phyloP scores from a whole-genome alignment of 2,797 vertebrate species.

The Chlorospingus flavigularis region DNA sequence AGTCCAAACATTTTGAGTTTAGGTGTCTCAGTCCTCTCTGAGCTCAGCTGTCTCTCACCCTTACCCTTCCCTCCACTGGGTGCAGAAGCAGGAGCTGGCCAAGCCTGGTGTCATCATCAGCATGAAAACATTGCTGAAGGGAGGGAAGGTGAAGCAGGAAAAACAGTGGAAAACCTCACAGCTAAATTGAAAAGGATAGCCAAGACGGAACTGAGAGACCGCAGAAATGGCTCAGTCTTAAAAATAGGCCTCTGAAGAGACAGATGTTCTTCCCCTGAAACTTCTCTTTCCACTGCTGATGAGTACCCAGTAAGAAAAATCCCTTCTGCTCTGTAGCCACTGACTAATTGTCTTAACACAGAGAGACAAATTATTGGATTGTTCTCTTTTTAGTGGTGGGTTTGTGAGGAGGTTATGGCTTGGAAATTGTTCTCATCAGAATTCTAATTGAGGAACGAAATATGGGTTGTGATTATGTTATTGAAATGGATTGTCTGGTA shows the following conservation, averaged over 20 bases:
- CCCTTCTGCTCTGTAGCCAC: constrained; percentile 28
- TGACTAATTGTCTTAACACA: constrained; percentile 48
- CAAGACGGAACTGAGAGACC: not conserved
- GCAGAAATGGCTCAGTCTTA: not conserved
- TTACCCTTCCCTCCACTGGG: not conserved
- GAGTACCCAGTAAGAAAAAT: not conserved
- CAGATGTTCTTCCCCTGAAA: not conserved
- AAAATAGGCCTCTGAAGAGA: not conserved
- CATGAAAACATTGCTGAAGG: not conserved
- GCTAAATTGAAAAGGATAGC: not conserved
- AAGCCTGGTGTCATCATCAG: not conserved
- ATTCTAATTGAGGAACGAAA: constrained; percentile 57
- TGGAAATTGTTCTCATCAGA: constrained; percentile 56
- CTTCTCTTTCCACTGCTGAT: not conserved
- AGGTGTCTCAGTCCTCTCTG: not conserved
- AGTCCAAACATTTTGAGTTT: not conserved
- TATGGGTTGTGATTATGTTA: constrained; percentile 42
- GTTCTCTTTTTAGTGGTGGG: constrained; percentile 44
- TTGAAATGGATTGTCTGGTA: constrained; percentile 53
- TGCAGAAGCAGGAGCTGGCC: not conserved
- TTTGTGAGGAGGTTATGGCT: constrained; percentile 54
- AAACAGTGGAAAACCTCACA: not conserved
- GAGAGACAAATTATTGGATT: constrained; percentile 57
- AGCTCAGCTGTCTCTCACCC: not conserved
- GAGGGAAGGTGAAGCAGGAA: not conserved